Evolutionary conservation across 2,888 invertebrate genomes (phyloP).

Genomic region (Cerastis rubricosa): DNA sequence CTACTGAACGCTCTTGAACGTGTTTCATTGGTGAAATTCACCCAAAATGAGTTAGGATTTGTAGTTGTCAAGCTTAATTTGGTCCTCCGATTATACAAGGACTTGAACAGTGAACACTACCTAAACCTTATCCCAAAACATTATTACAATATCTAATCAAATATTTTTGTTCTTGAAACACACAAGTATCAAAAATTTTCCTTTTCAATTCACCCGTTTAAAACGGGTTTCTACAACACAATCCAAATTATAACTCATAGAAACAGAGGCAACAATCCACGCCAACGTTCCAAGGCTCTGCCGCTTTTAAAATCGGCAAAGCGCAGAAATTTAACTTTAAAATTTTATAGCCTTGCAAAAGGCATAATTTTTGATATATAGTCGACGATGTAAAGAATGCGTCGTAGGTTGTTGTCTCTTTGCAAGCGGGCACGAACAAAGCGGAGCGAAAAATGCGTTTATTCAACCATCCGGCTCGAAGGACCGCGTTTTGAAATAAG

Average conservation of each 20-base stretch:
- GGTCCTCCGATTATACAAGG: neutral
- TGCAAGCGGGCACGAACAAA: constrained; percentile 38
- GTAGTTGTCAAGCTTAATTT: neutral
- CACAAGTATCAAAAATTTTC: neutral
- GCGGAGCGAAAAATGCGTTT: constrained; percentile 2
- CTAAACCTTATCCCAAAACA: neutral
- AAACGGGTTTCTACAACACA: neutral
- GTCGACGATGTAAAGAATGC: constrained; percentile 64
- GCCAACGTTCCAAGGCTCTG: constrained; percentile 39
- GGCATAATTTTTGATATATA: constrained; percentile 81
- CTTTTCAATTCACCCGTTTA: neutral
- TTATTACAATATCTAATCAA: neutral
- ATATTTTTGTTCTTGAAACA: neutral
- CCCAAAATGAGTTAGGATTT: neutral
- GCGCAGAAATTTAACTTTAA: constrained; percentile 80
- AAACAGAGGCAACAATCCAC: constrained; percentile 35
- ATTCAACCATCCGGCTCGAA: neutral
- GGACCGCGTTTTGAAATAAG: neutral
- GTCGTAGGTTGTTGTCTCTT: constrained; percentile 50
- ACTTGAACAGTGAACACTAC: neutral
- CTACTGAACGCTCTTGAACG: too few species aligned
- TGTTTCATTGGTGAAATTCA: too few species aligned
- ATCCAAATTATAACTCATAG: constrained; percentile 37
- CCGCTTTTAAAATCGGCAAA: constrained; percentile 58
- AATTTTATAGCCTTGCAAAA: constrained; percentile 81